Base-by-base conservation (phyloP, 2,113 vertebrate species). In the Tenebrosternarchus preto region DNA sequence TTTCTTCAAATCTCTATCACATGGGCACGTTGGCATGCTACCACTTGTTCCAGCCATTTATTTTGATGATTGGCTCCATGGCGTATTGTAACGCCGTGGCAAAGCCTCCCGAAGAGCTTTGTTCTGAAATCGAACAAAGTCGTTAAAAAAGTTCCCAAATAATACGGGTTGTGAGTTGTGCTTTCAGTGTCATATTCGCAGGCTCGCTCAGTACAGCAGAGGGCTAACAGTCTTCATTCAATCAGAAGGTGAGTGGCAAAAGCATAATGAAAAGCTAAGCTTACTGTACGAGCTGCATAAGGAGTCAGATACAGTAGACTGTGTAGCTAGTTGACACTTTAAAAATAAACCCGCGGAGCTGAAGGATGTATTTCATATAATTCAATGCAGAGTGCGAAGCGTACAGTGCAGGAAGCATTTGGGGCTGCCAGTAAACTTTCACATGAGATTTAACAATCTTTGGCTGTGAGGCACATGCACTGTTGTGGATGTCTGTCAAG, bases 391-490 rank as follows among this genome's bases (percentile, higher is more conserved):
- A 17, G 25, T 20, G 72, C 24, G 55, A 50, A 77, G 69, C 29
- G 12, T 27, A 64, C 19, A 24, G 56, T 12, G 57, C 29, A 56
- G 74, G 43, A 82, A 77, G 69, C 71, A 78, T 73, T 59, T 57
- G 71, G 33, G 53, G 68, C 69, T 77, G 59, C 53, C 69, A 73
- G 59, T 73, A 78, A 73, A 25, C 70, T 78, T 82, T 78, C 76
- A 82, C 60, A 53, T 72, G 69, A 24, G 24, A 82, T 72, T 77
- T 82, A 73, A 82, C 81, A 73, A 73, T 77, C 70, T 74, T 31
- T 82, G 60, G 70, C 75, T 72, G 60, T 31, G 53, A 73, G 50
- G 69, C 50, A 77, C 24, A n/a, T n/a, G 36, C 68, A 69, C 72
- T 43, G 73, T 59, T 66, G 78, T 73, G 78, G 70, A 73, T 33